A percentile compares a stretch with the other conserved stretches of the same genome.
These are phyloP conservation scores for Dendrophyllia cribrosa DNA, from an alignment of 64 coral and sea anemone species.

Conservation along the genomic window DNA sequence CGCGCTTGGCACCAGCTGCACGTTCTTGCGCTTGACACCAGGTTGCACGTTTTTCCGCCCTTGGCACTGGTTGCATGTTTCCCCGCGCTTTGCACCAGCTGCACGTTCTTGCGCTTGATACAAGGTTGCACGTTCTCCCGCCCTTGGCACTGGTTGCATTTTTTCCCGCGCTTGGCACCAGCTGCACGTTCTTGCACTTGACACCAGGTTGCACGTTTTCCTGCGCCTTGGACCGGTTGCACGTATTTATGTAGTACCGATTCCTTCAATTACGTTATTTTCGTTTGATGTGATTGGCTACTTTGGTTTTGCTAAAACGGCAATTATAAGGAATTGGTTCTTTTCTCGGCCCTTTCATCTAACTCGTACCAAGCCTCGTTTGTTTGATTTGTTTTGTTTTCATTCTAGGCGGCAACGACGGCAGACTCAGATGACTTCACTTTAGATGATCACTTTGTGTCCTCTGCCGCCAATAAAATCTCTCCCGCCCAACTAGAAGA, in stretches of 20 bases:
- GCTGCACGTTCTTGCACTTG: too few species aligned
- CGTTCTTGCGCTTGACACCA: too few species aligned
- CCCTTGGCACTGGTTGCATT: too few species aligned
- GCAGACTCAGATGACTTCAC: slow-evolving; percentile 88
- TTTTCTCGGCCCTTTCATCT: background rate
- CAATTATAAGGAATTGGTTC: background rate
- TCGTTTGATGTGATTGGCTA: background rate
- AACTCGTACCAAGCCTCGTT: background rate
- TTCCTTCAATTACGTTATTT: background rate
- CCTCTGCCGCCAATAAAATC: slow-evolving; percentile 86
- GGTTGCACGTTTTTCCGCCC: background rate
- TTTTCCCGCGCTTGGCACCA: background rate
- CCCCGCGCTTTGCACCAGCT: too few species aligned
- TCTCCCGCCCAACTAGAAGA: slow-evolving; percentile 86
- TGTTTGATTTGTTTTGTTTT: background rate
- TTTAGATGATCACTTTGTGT: slow-evolving; percentile 95
- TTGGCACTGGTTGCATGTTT: slow-evolving; percentile 13
- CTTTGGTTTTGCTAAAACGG: background rate
- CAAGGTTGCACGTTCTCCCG: too few species aligned
- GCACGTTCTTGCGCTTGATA: too few species aligned
- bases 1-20: too few species aligned
- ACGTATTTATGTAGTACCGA: too few species aligned
- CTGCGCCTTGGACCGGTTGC: too few species aligned
- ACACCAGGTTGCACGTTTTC: too few species aligned
- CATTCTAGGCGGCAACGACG: slow-evolving; percentile 54